These are phyloP conservation scores for Ceratothoa steindachneri DNA, from an alignment of 2,888 invertebrate species.

Conservation along the genomic window DNA sequence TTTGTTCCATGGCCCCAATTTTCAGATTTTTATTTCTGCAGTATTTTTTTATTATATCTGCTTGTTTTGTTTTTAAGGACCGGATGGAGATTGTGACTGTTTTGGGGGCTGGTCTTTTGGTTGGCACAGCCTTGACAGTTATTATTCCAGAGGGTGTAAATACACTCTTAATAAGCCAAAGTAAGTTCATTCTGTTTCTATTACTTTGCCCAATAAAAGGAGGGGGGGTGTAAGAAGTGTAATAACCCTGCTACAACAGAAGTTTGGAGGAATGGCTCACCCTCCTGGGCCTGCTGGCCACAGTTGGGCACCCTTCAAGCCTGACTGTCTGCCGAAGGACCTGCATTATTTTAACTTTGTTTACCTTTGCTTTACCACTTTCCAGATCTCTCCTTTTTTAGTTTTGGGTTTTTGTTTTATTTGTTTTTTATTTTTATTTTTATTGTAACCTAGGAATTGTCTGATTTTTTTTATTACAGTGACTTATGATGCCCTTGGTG, in stretches of 20 bases:
- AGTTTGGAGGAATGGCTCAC: not conserved
- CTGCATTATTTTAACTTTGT: too few relatives aligned
- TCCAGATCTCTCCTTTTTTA: too few relatives aligned
- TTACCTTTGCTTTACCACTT: too few relatives aligned
- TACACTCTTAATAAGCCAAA: too few relatives aligned
- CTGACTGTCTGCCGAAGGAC: too few relatives aligned
- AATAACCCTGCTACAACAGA: not conserved
- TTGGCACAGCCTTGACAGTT: constrained; percentile 94
- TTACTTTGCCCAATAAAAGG: not conserved
- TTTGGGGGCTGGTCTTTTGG: constrained; percentile 91
- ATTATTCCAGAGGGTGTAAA: constrained; percentile 99
- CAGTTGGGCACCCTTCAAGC: too few relatives aligned
- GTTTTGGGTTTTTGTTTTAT: too few relatives aligned
- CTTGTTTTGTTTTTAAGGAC: not conserved
- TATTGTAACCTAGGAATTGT: too few relatives aligned
- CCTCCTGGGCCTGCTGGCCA: too few relatives aligned
- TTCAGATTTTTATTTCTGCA: not conserved
- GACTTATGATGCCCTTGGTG: too few relatives aligned
- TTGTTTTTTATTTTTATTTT: too few relatives aligned
- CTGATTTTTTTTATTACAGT: too few relatives aligned
- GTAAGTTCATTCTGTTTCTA: not conserved
- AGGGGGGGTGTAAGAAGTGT: not conserved
- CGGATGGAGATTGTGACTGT: constrained; percentile 90
- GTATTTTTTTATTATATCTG: not conserved
- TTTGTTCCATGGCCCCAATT: not conserved